Evolutionary conservation across 2,797 vertebrate genomes (phyloP).

Genomic region (Brachymystax lenok): DNA sequence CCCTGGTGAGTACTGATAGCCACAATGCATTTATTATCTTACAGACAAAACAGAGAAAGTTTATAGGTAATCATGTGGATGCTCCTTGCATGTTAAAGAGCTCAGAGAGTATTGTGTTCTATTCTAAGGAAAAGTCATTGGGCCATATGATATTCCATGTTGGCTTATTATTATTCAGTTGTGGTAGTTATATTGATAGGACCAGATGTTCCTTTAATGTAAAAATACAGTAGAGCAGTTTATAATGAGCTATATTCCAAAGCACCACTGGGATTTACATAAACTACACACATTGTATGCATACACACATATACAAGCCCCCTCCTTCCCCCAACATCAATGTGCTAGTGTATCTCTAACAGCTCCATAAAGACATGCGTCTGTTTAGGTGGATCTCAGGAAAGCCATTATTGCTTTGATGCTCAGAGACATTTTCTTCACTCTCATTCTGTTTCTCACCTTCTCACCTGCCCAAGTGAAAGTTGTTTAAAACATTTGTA

Average conservation of each 20-base stretch:
- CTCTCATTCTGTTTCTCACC: slow-evolving; percentile 39
- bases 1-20: slow-evolving; percentile 5
- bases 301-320: too few relatives aligned
- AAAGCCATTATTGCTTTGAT: slow-evolving; percentile 51
- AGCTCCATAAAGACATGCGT: slow-evolving; percentile 27
- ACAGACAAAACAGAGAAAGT: background rate
- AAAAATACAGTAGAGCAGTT: background rate
- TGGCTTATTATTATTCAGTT: background rate
- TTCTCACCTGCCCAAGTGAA: slow-evolving; percentile 28
- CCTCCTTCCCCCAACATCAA: background rate
- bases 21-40: background rate
- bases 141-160: background rate
- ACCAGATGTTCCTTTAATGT: background rate
- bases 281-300: too few relatives aligned
- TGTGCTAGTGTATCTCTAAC: background rate
- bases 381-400: slow-evolving; percentile 40
- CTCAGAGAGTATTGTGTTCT: background rate
- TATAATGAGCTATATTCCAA: background rate
- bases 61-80: background rate
- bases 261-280: too few relatives aligned
- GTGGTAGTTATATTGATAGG: background rate
- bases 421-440: slow-evolving; percentile 26
- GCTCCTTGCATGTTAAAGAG: background rate
- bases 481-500: slow-evolving; percentile 45
- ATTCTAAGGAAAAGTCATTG: background rate